Evolutionary conservation across 30 jellyfish, hydroid and myxozoan species (phyloP).

Genomic region (Aurelia coerulea): DNA sequence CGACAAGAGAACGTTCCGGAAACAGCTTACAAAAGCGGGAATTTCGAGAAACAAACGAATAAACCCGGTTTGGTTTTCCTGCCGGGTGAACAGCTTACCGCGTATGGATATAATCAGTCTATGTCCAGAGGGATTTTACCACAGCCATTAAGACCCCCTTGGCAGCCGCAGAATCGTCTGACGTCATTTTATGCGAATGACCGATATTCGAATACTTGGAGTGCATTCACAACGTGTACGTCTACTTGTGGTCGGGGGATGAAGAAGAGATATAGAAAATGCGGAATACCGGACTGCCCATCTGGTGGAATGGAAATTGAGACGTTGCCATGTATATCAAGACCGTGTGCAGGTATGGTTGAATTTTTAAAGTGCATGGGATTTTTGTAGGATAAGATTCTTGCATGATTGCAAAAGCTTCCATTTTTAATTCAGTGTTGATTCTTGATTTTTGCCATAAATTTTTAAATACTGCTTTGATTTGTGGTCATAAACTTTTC

Average conservation of each 20-base stretch:
- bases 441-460: too few species aligned
- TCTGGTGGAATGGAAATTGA: constrained; percentile 97
- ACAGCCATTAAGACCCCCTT: constrained; percentile 33
- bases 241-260: constrained; percentile 97
- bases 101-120: constrained; percentile 34
- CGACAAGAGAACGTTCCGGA: constrained; percentile 58
- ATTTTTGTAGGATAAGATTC: not conserved
- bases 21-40: constrained; percentile 52
- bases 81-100: constrained; percentile 58
- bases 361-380: not conserved
- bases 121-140: constrained; percentile 54
- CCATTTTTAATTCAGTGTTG: not conserved
- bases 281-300: constrained; percentile 98
- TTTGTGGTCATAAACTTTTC: too few species aligned
- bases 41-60: constrained; percentile 53
- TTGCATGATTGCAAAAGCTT: not conserved
- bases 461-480: too few species aligned
- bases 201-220: constrained; percentile 71
- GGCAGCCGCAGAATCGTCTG: constrained; percentile 33
- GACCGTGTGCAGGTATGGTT: constrained; percentile 89
- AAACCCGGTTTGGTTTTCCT: constrained; percentile 57
- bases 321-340: constrained; percentile 80
- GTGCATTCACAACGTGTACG: constrained; percentile 87
- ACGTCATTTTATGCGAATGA: constrained; percentile 19
- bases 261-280: constrained; percentile 89